Evolutionary conservation across 1,140 invertebrate genomes (phyloP).

Genomic region (Tachypleus tridentatus): DNA sequence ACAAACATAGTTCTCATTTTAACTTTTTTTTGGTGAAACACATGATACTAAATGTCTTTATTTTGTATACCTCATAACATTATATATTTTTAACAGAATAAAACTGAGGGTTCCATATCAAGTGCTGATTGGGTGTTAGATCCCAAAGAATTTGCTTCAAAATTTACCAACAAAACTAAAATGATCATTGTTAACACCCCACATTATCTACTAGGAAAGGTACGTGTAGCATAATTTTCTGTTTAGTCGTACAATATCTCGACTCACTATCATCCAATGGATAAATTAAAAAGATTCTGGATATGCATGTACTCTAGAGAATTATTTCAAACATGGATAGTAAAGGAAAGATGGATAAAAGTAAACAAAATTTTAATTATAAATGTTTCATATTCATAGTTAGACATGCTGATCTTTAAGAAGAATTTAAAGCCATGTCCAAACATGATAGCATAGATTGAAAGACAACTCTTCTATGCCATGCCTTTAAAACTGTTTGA

Average conservation of each 20-base stretch:
- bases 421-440: too few species aligned
- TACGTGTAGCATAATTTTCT: constrained; percentile 32
- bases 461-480: too few species aligned
- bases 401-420: too few species aligned
- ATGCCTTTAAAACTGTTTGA: too few species aligned
- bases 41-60: not conserved
- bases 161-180: constrained; percentile 85
- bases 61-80: not conserved
- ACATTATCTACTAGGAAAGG: constrained; percentile 89
- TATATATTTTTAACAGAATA: constrained; percentile 19
- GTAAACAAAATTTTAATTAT: too few species aligned
- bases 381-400: too few species aligned
- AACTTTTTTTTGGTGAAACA: not conserved
- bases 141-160: constrained; percentile 55
- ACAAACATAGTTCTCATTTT: not conserved
- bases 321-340: constrained; percentile 63
- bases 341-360: too few species aligned
- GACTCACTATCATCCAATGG: constrained; percentile 69
- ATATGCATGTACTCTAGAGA: constrained; percentile 96
- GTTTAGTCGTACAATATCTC: constrained; percentile 39
- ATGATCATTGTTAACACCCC: constrained; percentile 90
- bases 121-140: constrained; percentile 85
- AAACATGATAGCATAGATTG: too few species aligned
- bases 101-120: constrained; percentile 28
- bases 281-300: constrained; percentile 82